Evolutionary conservation across 2,888 invertebrate genomes (phyloP), one percentile per base, ranked within the genome.

Genomic region (Drosophila peninsularis): DNA sequence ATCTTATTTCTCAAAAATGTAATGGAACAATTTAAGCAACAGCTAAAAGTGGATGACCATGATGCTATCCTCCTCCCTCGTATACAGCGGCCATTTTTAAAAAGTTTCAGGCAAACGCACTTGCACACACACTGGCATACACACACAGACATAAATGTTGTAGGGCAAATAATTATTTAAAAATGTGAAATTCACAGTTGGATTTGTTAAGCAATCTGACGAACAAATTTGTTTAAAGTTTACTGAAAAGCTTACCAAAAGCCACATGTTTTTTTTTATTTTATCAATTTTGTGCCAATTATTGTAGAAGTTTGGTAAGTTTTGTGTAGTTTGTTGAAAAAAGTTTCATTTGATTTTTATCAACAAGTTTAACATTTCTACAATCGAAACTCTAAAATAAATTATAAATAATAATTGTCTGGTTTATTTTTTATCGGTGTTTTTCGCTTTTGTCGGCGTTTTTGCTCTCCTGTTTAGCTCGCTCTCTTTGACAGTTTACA

Each of bases 161-260:
- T 68, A 61, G 60, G 60, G 66, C 65, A 65, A 77, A 76, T 45
- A 32, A 77, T 74, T 45, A 32, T 13, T 14, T 32, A 17, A 54
- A 41, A 24, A 17, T n/a, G n/a, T n/a, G n/a, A n/a, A n/a, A n/a
- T n/a, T n/a, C n/a, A n/a, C n/a, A n/a, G n/a, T n/a, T n/a, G n/a
- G n/a, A n/a, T n/a, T n/a, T n/a, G n/a, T n/a, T n/a, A n/a, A n/a
- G n/a, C n/a, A n/a, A n/a, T n/a, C n/a, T n/a, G n/a, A n/a, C n/a
- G n/a, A n/a, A n/a, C n/a, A n/a, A 27, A 27, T 21, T 2, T 10
- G 10, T 30, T 9, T 19, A 19, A 52, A 17, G 3, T 78, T 64
- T 44, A 36, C 45, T 30, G 14, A 72, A 82, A 85, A 85, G 78
- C 89, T 89, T 85, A 85, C 85, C 89, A 88, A 89, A 67, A 14